Conservation (phyloP, 2,888 invertebrate genomes). For the Odontocerum albicorne region DNA sequence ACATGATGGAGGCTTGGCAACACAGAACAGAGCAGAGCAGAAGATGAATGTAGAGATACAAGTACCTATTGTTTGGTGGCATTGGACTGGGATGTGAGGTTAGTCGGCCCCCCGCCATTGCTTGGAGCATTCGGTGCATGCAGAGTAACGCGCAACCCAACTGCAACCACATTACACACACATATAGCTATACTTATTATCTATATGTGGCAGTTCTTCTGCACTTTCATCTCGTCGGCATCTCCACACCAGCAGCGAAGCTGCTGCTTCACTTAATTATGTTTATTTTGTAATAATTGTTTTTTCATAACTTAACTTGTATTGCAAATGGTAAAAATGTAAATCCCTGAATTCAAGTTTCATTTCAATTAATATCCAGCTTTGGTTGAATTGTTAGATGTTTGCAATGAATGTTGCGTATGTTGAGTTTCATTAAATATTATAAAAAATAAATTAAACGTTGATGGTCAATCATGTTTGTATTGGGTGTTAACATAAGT, state of each 20-base stretch:
- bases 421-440: too few relatives aligned
- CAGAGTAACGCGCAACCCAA: conserved; percentile 88
- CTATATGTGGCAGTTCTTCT: conserved; percentile 21
- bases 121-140: conserved; percentile 74
- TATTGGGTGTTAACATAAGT: too few relatives aligned
- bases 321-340: too few relatives aligned
- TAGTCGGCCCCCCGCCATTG: conserved; percentile 57
- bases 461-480: too few relatives aligned
- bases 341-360: too few relatives aligned
- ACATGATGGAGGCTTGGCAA: conserved; percentile 11
- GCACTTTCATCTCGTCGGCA: conserved; percentile 2
- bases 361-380: too few relatives aligned
- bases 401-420: too few relatives aligned
- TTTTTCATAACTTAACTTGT: too few relatives aligned
- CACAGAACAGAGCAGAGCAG: conserved; percentile 1
- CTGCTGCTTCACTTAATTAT: too few relatives aligned
- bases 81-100: conserved; percentile 59
- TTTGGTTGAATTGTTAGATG: too few relatives aligned
- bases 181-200: conserved; percentile 29
- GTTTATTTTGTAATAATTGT: too few relatives aligned
- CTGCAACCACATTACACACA: conserved; percentile 71
- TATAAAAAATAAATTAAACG: too few relatives aligned
- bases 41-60: conserved; percentile 18
- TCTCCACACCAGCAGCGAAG: conserved; percentile 11
- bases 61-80: conserved; percentile 61